A percentile compares a stretch with the other conserved stretches of the same genome.
Evolutionary conservation across 2,113 vertebrate genomes (phyloP).

Genomic region (Alaudala cheleensis): DNA sequence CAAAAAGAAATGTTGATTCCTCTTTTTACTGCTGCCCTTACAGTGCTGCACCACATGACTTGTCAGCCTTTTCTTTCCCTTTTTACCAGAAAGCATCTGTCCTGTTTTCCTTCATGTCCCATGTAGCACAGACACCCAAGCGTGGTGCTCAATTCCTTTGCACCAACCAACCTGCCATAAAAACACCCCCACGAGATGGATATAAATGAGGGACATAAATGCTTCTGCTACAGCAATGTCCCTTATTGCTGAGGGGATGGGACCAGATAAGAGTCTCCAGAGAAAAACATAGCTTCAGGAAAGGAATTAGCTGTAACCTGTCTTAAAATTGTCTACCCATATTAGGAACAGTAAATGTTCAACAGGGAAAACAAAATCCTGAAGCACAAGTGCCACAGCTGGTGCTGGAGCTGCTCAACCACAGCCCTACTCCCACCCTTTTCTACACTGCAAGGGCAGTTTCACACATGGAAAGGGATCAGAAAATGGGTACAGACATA

Average conservation of each 20-base stretch:
- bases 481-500: neutral
- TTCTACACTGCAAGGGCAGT: neutral
- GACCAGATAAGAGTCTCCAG: neutral
- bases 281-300: neutral
- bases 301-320: neutral
- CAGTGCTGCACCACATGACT: neutral
- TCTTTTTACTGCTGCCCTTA: neutral
- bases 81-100: neutral
- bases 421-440: fast-evolving
- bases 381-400: fast-evolving
- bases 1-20: neutral
- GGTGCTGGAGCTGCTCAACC: neutral
- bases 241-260: neutral
- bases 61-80: neutral
- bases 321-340: neutral
- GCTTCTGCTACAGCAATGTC: neutral
- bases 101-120: neutral
- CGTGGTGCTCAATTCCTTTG: neutral
- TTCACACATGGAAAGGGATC: fast-evolving
- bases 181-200: neutral
- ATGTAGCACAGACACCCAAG: neutral
- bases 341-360: neutral
- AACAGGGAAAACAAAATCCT: neutral
- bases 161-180: neutral
- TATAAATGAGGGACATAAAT: neutral